These are phyloP conservation scores for Venturia canescens DNA, from an alignment of 1,140 invertebrate genomes.

Conservation along the genomic window DNA sequence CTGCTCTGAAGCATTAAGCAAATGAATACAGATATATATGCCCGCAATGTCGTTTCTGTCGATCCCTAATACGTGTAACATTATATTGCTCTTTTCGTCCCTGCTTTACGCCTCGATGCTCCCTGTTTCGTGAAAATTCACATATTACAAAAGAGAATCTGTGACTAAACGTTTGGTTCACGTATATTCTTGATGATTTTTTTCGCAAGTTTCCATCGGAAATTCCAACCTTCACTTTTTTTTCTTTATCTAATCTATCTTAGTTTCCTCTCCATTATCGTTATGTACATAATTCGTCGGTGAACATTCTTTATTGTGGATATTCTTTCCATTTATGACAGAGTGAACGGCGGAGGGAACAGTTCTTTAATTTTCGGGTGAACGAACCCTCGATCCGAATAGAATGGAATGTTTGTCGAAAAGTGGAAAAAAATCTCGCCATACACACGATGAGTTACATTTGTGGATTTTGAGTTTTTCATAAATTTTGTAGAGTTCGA, in stretches of 20 bases:
- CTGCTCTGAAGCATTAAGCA: background rate
- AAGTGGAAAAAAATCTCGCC: too few species aligned
- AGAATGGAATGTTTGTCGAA: too few species aligned
- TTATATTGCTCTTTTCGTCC: slow-evolving; percentile 12
- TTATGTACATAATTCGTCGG: background rate
- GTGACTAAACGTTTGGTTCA: background rate
- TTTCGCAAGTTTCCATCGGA: background rate
- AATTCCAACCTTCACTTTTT: background rate
- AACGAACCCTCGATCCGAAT: background rate
- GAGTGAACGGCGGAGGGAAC: background rate
- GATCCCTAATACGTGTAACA: slow-evolving; percentile 26
- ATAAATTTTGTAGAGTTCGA: background rate
- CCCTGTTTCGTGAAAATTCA: background rate
- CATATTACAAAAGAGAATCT: background rate
- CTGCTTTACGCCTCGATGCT: background rate
- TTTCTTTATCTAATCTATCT: slow-evolving; percentile 21
- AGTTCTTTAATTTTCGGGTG: background rate
- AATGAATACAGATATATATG: too few species aligned
- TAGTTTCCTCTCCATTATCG: slow-evolving; percentile 4
- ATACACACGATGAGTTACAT: background rate
- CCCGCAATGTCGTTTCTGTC: background rate
- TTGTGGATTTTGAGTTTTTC: background rate
- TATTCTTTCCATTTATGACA: background rate
- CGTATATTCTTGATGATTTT: background rate
- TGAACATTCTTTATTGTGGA: too few species aligned